A percentile compares a stretch with the other conserved stretches of the same genome.
These are phyloP conservation scores for Hapalemur alaotrensis DNA, from an alignment of 2,797 vertebrate genomes.

Conservation along the genomic window DNA sequence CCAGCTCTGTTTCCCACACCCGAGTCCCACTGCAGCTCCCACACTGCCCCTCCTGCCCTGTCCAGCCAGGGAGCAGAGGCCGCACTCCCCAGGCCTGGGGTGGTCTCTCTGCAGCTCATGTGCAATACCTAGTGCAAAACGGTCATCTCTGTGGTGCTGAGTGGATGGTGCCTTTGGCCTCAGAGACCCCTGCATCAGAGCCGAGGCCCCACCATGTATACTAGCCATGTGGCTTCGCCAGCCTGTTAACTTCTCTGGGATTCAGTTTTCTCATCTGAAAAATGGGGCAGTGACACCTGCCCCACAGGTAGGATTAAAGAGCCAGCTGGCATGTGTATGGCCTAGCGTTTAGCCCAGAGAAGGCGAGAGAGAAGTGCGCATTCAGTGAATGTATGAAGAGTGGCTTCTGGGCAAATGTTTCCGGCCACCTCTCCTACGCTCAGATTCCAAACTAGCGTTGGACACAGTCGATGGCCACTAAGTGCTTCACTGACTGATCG, in stretches of 20 bases:
- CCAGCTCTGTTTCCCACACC: not conserved
- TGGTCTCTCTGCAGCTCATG: not conserved
- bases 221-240: not conserved
- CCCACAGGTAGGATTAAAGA: not conserved
- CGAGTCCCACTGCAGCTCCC: not conserved
- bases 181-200: not conserved
- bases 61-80: not conserved
- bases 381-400: not conserved
- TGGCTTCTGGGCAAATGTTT: not conserved
- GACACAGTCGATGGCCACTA: not conserved
- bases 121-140: too few species aligned
- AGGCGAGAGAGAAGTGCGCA: not conserved
- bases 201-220: fast-evolving
- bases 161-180: not conserved
- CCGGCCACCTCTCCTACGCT: not conserved
- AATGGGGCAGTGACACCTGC: not conserved
- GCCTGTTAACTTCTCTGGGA: not conserved
- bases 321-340: not conserved
- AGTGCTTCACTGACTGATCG: not conserved
- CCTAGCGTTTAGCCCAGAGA: not conserved
- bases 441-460: not conserved
- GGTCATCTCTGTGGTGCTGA: not conserved
- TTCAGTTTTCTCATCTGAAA: not conserved
- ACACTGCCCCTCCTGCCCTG: not conserved
- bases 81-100: not conserved